Conservation (phyloP, 1,140 invertebrate genomes). For the Aphaenogaster ashmeadi region DNA sequence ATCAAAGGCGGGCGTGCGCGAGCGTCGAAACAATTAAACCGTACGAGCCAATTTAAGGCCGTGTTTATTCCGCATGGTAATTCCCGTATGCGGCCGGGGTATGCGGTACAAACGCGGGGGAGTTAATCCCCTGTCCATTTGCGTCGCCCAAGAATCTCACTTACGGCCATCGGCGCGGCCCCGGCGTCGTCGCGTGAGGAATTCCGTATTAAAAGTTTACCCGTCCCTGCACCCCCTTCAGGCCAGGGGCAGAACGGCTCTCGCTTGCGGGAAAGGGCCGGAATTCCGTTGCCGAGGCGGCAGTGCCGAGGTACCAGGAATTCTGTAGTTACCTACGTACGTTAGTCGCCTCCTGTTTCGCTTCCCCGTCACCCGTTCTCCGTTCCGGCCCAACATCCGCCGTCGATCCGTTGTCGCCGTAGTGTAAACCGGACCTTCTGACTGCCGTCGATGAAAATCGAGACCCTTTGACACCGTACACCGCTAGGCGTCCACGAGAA, state of each 20-base stretch:
- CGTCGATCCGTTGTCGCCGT: conserved; percentile 43
- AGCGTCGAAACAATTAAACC: conserved; percentile 40
- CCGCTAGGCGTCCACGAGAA: conserved; percentile 13
- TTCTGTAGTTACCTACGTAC: conserved; percentile 71
- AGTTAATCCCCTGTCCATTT: conserved; percentile 72
- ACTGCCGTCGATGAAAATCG: conserved; percentile 57
- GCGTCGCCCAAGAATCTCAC: conserved; percentile 71
- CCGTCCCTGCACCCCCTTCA: conserved; percentile 10
- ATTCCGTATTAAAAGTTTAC: conserved; percentile 80
- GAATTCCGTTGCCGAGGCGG: conserved; percentile 72
- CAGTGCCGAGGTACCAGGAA: conserved; percentile 60
- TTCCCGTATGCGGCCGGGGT: conserved; percentile 23
- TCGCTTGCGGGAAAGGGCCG: conserved; percentile 65
- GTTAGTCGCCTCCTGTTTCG: conserved; percentile 43
- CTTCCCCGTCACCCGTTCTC: not conserved
- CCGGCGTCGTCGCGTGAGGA: conserved; percentile 72
- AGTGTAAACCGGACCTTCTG: conserved; percentile 60
- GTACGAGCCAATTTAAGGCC: conserved; percentile 27
- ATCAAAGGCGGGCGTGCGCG: conserved; percentile 8
- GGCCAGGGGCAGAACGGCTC: not conserved
- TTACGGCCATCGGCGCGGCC: conserved; percentile 59
- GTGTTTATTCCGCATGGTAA: conserved; percentile 54
- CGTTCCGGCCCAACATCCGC: not conserved
- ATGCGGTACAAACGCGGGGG: not conserved
- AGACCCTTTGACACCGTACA: conserved; percentile 46